Evolutionary conservation across 2,888 invertebrate genomes (phyloP).

Genomic region (Chrysolina americana): DNA sequence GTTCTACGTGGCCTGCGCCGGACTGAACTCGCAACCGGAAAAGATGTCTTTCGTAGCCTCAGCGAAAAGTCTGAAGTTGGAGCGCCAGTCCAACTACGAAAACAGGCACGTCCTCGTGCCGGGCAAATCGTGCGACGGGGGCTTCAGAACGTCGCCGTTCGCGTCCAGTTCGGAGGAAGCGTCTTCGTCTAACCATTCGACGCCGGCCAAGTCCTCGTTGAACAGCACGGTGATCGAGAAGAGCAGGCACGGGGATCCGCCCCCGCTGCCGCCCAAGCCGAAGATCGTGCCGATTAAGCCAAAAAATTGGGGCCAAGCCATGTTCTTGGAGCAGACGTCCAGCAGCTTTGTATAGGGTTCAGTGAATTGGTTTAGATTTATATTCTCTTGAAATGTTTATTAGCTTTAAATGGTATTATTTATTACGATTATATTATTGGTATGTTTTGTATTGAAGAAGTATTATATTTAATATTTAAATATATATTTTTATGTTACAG

Average conservation of each 20-base stretch:
- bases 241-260: slow-evolving; percentile 70
- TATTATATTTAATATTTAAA: slow-evolving; percentile 53
- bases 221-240: slow-evolving; percentile 61
- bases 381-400: neutral
- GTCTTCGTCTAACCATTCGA: slow-evolving; percentile 52
- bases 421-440: slow-evolving; percentile 40
- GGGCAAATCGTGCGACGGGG: slow-evolving; percentile 22
- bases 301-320: slow-evolving; percentile 72
- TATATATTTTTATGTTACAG: slow-evolving; percentile 46
- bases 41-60: slow-evolving; percentile 37
- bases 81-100: slow-evolving; percentile 60
- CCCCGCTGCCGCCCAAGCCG: slow-evolving; percentile 83
- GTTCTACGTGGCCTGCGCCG: slow-evolving; percentile 47
- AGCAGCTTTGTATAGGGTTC: slow-evolving; percentile 75
- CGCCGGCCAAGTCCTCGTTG: slow-evolving; percentile 56
- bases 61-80: slow-evolving; percentile 55
- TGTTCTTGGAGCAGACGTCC: slow-evolving; percentile 76
- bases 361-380: neutral
- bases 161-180: slow-evolving; percentile 45
- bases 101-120: slow-evolving; percentile 56
- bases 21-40: neutral
- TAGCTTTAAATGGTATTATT: slow-evolving; percentile 29
- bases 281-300: slow-evolving; percentile 79
- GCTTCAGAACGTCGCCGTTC: slow-evolving; percentile 24
- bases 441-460: slow-evolving; percentile 50